phyloP scores from a whole-genome alignment of 2,888 invertebrate genomes.

The Zhuqinia jingwanae region DNA sequence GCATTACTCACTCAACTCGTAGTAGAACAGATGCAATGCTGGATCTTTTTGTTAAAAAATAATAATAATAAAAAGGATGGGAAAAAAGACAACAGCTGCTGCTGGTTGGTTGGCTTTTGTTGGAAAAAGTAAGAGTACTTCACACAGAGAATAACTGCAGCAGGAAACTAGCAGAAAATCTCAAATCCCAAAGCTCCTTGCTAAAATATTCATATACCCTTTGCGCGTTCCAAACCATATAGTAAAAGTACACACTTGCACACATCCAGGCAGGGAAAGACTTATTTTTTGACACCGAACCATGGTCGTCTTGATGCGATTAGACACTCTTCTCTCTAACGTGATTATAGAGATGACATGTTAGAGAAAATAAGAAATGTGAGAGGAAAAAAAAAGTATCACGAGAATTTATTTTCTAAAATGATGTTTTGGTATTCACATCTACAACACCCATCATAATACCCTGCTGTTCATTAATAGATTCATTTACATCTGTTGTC shows the following conservation, averaged over 20 bases:
- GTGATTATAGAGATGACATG: conserved; percentile 65
- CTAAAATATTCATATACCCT: conserved; percentile 66
- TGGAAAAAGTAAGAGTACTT: neutral
- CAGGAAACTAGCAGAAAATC: conserved; percentile 46
- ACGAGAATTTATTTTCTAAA: neutral
- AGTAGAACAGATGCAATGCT: conserved; percentile 2
- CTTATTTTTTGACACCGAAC: conserved; percentile 52
- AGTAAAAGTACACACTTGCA: neutral
- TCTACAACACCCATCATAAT: conserved; percentile 21
- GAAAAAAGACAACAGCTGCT: conserved; percentile 43
- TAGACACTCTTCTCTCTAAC: conserved; percentile 68
- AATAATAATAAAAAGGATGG: conserved; percentile 36
- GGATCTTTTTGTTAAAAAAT: conserved; percentile 16
- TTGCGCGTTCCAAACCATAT: neutral
- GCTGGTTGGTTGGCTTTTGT: neutral
- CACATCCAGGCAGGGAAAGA: neutral
- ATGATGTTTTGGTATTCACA: neutral
- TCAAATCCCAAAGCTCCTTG: conserved; percentile 58
- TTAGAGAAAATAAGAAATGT: conserved; percentile 42
- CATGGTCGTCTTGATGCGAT: conserved; percentile 65
- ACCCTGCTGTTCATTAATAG: neutral
- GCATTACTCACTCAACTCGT: conserved; percentile 6
- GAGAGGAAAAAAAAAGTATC: conserved; percentile 12
- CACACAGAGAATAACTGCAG: neutral
- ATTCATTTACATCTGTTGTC: conserved; percentile 47